Base-by-base conservation (phyloP, 30 jellyfish, hydroid and myxozoan species). In the Aurelia sp. region DNA sequence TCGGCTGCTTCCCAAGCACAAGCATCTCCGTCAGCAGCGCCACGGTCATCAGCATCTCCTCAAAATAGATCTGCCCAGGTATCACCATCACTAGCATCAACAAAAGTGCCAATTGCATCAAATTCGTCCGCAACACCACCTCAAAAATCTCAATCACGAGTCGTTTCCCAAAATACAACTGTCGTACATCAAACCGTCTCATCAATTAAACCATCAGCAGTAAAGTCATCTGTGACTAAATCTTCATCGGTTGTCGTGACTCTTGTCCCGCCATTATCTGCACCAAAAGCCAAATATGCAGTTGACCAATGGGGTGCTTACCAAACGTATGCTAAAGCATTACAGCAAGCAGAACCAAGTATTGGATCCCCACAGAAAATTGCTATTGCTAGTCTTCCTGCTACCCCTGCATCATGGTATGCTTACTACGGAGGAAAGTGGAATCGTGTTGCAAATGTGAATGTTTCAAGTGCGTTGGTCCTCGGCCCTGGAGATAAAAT, bases 401-500 rank as follows among this genome's bases (percentile, higher is more conserved):
- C 18, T 40, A 38, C 8, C 35, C 22, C 30, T 61, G 80, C 80
- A 1, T 40, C 80, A 18, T 78, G 70, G 80, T 21, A n/a, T 10
- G 89, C 81, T 7, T 79, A 31, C 47, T 79, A 35, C 63, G 27
- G 66, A 1, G 66, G 62, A 16, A 8, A 24, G n/a, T 79, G 89
- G 89, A 79, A 79, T 48, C 24, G 22, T 15, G 89, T 79, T n/a
- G 3, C 72, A 4, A 64, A 63, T 63, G 8, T 63, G 21, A 20
- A 78, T 16, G 60, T 27, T 18, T 15, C 38, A 5, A 79, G 50
- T 18, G 89, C 89, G 5, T 41, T 79, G 59, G 89, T 79, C 11
- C 80, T 79, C 19, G 65, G 89, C 53, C 57, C 66, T 52, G 21
- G 57, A 33, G 89, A 79, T 48, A 79, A 79, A 27, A n/a, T 77